These are phyloP conservation scores for Xylocampa areola DNA, from an alignment of 2,888 invertebrate species.

Conservation along the genomic window DNA sequence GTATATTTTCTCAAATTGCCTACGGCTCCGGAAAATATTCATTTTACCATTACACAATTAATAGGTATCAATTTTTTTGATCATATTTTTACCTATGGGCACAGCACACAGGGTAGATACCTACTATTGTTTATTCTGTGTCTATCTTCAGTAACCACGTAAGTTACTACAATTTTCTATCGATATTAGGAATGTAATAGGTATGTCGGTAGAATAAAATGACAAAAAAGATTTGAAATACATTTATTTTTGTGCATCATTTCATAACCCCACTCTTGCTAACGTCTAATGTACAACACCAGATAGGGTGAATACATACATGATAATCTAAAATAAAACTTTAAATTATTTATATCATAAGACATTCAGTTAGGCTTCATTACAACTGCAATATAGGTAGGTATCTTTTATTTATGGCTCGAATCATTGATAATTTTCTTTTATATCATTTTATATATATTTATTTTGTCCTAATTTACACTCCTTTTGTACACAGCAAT, in stretches of 20 bases:
- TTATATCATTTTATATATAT: constrained; percentile 57
- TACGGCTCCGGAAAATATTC: no score
- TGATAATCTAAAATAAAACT: constrained; percentile 74
- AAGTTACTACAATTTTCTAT: no score
- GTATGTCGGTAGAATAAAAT: constrained; percentile 30
- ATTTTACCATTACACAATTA: no score
- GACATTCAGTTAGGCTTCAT: constrained; percentile 87
- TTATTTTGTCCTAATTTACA: constrained; percentile 65
- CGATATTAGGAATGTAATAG: background rate
- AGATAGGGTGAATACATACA: constrained; percentile 77
- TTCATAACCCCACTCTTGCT: constrained; percentile 80
- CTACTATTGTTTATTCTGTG: no score
- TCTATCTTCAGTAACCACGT: no score
- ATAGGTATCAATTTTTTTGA: no score
- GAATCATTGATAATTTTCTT: constrained; percentile 76
- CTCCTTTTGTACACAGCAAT: constrained; percentile 66
- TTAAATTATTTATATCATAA: constrained; percentile 81
- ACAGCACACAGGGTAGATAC: no score
- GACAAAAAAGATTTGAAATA: constrained; percentile 74
- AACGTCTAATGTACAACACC: constrained; percentile 83
- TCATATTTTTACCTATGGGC: no score
- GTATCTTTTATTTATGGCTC: constrained; percentile 80
- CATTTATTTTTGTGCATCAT: constrained; percentile 88
- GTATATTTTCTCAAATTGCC: no score
- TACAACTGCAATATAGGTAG: constrained; percentile 70